phyloP scores from a whole-genome alignment of 2,888 invertebrate genomes.

The Petrolisthes cinctipes region DNA sequence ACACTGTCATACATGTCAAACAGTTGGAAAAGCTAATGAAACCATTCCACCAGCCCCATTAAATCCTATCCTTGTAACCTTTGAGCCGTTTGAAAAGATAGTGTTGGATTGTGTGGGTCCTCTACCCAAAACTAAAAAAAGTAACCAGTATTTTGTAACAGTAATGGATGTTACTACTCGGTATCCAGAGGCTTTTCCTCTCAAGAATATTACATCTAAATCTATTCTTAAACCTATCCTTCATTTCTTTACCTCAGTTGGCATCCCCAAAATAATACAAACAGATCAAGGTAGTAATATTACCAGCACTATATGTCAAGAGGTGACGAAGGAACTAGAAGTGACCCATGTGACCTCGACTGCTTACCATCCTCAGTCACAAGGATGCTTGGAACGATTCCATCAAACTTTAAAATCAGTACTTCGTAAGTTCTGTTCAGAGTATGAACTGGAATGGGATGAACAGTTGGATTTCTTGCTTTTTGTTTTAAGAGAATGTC shows the following conservation, averaged over 20 bases:
- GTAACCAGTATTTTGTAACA: too few relatives aligned
- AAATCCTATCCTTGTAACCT: background rate
- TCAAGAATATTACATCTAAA: background rate
- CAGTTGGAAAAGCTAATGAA: slow-evolving; percentile 12
- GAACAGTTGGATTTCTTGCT: too few relatives aligned
- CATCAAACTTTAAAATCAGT: background rate
- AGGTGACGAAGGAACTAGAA: background rate
- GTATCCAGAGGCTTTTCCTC: background rate
- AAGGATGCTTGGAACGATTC: background rate
- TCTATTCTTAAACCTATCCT: background rate
- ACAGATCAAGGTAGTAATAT: background rate
- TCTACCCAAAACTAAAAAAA: background rate
- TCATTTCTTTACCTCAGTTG: background rate
- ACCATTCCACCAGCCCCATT: background rate
- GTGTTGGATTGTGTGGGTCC: background rate
- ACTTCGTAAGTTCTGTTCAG: background rate
- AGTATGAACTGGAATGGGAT: background rate
- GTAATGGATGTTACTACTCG: background rate
- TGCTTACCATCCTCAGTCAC: background rate
- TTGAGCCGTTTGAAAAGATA: slow-evolving; percentile 2
- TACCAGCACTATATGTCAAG: background rate
- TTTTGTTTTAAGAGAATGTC: too few relatives aligned
- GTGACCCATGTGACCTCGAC: too few relatives aligned
- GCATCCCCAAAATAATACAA: too few relatives aligned
- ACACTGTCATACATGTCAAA: slow-evolving; percentile 19